These are phyloP conservation scores for Mormoops blainvillei DNA, from an alignment of 2,113 vertebrate species.

Conservation along the genomic window DNA sequence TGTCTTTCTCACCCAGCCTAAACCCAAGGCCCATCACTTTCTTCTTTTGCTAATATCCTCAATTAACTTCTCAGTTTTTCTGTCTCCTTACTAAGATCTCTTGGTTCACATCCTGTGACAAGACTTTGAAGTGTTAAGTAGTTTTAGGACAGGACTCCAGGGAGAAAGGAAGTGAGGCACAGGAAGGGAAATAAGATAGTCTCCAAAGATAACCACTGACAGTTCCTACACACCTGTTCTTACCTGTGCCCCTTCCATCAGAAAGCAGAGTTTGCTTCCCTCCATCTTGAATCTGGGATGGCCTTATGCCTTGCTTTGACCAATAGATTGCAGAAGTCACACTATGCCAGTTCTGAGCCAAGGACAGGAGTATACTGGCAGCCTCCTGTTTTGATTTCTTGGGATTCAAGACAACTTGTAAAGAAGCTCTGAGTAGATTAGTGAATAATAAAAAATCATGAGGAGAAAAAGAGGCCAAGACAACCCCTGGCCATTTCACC, in stretches of 20 bases:
- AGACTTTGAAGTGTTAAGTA: not conserved
- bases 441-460: not conserved
- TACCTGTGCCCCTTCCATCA: not conserved
- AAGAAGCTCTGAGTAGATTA: not conserved
- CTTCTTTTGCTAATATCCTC: not conserved
- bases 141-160: not conserved
- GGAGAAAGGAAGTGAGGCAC: not conserved
- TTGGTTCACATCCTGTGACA: not conserved
- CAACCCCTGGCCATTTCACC: not conserved
- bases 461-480: not conserved
- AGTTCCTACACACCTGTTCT: not conserved
- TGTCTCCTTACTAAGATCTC: not conserved
- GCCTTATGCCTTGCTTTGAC: not conserved
- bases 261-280: not conserved
- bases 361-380: not conserved
- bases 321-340: not conserved
- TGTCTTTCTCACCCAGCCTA: not conserved
- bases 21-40: not conserved
- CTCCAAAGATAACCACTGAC: not conserved
- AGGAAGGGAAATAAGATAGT: not conserved
- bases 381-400: not conserved
- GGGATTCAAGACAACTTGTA: not conserved
- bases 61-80: not conserved
- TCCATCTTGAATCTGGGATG: not conserved
- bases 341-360: not conserved